phyloP scores from a whole-genome alignment of 2,113 vertebrate genomes.

The Panthera leo region DNA sequence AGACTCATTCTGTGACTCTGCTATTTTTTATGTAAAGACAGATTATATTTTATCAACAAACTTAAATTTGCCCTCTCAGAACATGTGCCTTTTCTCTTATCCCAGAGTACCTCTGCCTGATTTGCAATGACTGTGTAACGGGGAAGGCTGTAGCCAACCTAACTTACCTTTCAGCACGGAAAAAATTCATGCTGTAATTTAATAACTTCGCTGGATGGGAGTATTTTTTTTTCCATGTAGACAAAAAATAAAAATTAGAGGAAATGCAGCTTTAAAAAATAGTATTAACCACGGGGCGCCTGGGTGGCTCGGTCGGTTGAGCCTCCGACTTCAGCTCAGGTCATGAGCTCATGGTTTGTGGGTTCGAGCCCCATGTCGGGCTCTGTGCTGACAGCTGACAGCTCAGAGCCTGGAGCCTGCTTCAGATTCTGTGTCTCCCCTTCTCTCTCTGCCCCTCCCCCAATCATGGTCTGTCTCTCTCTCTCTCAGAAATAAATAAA shows the following conservation, averaged over 20 bases:
- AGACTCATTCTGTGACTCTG: background rate
- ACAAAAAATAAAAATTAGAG: conserved; percentile 39
- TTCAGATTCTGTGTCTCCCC: too few relatives aligned
- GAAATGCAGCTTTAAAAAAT: conserved; percentile 39
- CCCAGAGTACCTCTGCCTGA: background rate
- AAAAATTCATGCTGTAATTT: conserved; percentile 25
- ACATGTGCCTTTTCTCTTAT: background rate
- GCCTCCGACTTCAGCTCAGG: too few relatives aligned
- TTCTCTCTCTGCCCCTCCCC: too few relatives aligned
- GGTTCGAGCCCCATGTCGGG: too few relatives aligned
- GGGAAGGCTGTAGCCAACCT: background rate
- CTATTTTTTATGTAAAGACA: background rate
- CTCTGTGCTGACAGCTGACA: too few relatives aligned
- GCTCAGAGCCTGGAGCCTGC: too few relatives aligned
- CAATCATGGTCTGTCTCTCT: too few relatives aligned
- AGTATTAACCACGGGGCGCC: background rate
- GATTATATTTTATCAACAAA: background rate
- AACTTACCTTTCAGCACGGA: conserved; percentile 2
- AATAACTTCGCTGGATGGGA: background rate
- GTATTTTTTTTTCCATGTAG: background rate
- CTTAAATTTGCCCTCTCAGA: background rate
- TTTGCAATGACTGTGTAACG: background rate
- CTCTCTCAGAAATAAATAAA: too few relatives aligned
- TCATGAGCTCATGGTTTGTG: too few relatives aligned
- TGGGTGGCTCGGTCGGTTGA: too few relatives aligned